Evolutionary conservation across 2,113 vertebrate genomes (phyloP).

Genomic region (Crotalus viridis): DNA sequence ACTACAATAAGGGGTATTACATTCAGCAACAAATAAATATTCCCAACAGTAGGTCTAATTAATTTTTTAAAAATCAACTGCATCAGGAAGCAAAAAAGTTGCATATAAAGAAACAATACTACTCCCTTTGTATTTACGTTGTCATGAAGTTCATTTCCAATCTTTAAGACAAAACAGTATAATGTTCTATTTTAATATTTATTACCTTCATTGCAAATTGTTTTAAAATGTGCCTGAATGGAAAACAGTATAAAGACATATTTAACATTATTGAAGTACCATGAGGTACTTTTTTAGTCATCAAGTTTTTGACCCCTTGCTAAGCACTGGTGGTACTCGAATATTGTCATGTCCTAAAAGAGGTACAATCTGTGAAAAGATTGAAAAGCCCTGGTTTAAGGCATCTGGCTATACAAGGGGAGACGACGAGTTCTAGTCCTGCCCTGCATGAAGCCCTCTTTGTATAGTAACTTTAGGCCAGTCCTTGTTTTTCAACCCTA

Average conservation of each 20-base stretch:
- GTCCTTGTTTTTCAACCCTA: not conserved
- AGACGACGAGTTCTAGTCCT: not conserved
- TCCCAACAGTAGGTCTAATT: not conserved
- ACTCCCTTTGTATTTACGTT: not conserved
- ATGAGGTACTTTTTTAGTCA: not conserved
- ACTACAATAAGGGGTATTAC: not conserved
- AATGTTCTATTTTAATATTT: not conserved
- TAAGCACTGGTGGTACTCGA: too few species aligned
- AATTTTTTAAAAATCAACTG: not conserved
- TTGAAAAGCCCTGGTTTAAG: not conserved
- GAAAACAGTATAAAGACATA: not conserved
- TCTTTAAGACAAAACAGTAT: conserved; percentile 4
- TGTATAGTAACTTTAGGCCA: not conserved
- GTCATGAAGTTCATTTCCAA: not conserved
- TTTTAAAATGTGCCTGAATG: not conserved
- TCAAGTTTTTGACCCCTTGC: too few species aligned
- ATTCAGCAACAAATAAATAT: not conserved
- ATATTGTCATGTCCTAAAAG: too few species aligned
- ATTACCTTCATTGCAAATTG: not conserved
- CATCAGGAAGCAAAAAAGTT: not conserved
- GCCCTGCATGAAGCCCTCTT: not conserved
- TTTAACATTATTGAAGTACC: not conserved
- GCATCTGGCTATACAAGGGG: not conserved
- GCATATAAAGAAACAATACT: not conserved
- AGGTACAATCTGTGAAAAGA: too few species aligned